phyloP scores from a whole-genome alignment of 1,140 invertebrate species.

The Drosophila aff. region DNA sequence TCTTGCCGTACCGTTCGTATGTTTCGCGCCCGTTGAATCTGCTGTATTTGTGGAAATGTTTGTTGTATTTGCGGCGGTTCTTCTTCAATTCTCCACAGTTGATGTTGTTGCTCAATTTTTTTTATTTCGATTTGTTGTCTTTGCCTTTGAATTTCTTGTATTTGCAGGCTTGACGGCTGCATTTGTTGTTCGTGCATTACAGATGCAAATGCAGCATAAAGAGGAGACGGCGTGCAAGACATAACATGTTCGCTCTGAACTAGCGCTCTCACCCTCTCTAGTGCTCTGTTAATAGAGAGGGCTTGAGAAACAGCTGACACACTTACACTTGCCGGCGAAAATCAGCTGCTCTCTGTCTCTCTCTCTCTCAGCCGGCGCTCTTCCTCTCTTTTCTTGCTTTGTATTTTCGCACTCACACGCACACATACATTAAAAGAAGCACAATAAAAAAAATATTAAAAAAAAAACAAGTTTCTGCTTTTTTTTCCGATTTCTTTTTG shows the following conservation, averaged over 20 bases:
- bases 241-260: slow-evolving; percentile 28
- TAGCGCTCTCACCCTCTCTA: slow-evolving; percentile 3
- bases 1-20: neutral
- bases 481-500: slow-evolving; percentile 27
- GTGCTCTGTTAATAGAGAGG: neutral
- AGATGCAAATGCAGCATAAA: slow-evolving; percentile 39
- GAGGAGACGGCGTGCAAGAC: slow-evolving; percentile 31
- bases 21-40: neutral
- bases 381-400: slow-evolving; percentile 8
- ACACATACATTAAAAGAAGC: slow-evolving; percentile 21
- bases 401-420: slow-evolving; percentile 27
- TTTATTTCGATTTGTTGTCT: slow-evolving; percentile 17
- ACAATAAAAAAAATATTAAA: slow-evolving; percentile 38
- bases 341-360: slow-evolving; percentile 65
- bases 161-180: slow-evolving; percentile 7
- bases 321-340: slow-evolving; percentile 72
- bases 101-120: slow-evolving; percentile 20
- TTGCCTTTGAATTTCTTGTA: slow-evolving; percentile 26
- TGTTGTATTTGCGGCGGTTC: slow-evolving; percentile 14
- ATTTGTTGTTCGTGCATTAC: slow-evolving; percentile 51
- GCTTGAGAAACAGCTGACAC: slow-evolving; percentile 65
- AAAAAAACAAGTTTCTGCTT: slow-evolving; percentile 29
- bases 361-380: slow-evolving; percentile 6
- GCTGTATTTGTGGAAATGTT: neutral
- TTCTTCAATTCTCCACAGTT: neutral